Evolutionary conservation across 2,113 vertebrate genomes (phyloP).

Genomic region (Microtus ochrogaster): DNA sequence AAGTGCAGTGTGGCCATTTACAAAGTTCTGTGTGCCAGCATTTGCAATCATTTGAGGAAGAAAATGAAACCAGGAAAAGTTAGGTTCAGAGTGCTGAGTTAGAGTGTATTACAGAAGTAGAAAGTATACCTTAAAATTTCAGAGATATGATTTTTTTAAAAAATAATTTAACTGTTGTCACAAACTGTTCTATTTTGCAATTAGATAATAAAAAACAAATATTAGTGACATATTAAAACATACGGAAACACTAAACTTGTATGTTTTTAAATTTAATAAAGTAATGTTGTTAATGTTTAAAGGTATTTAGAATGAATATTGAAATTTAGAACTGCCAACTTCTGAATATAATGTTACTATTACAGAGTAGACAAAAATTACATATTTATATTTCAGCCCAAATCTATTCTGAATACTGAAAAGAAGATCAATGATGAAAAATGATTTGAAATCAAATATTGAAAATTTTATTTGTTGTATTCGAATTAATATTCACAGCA

Average conservation of each 20-base stretch:
- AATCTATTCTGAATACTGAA: conserved; percentile 70
- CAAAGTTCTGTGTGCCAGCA: conserved; percentile 32
- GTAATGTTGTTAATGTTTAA: conserved; percentile 72
- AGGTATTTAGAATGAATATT: conserved; percentile 78
- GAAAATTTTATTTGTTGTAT: conserved; percentile 69
- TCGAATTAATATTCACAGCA: conserved; percentile 70
- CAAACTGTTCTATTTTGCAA: neutral
- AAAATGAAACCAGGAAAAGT: neutral
- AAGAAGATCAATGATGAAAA: conserved; percentile 65
- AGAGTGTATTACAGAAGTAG: neutral
- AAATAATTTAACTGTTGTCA: neutral
- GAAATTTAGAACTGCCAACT: conserved; percentile 71
- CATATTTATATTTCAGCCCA: conserved; percentile 75
- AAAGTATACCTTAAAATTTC: neutral
- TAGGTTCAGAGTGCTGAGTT: neutral
- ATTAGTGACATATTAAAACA: conserved; percentile 56
- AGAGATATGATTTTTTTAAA: neutral
- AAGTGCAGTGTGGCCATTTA: neutral
- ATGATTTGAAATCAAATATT: conserved; percentile 59
- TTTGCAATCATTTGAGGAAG: conserved; percentile 39
- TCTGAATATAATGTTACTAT: conserved; percentile 67
- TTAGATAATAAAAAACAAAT: conserved; percentile 14
- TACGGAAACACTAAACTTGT: conserved; percentile 46
- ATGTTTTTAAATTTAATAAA: conserved; percentile 74
- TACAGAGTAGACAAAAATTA: conserved; percentile 52